These are phyloP conservation scores for Meda fulgida DNA, from an alignment of 2,797 vertebrate genomes.

Conservation along the genomic window DNA sequence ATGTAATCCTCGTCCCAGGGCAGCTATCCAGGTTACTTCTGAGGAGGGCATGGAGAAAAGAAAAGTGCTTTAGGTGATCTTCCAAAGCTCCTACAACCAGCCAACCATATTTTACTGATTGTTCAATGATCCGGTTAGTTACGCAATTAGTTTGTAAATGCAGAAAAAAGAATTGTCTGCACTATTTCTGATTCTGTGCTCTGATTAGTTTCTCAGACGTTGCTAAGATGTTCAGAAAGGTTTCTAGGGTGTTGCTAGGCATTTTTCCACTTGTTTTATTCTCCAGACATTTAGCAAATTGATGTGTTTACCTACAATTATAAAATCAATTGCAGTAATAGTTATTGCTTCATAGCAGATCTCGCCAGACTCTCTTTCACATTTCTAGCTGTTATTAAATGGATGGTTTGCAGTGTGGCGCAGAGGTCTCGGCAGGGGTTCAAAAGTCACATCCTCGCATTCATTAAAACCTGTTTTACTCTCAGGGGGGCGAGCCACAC, in stretches of 20 bases:
- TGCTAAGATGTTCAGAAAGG: background rate
- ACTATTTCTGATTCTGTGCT: background rate
- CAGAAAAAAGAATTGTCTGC: background rate
- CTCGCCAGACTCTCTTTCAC: background rate
- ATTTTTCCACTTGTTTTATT: background rate
- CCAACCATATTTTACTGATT: background rate
- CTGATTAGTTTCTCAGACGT: background rate
- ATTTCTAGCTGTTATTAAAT: slow-evolving; percentile 21
- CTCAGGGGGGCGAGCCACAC: slow-evolving; percentile 5
- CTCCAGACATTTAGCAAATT: background rate
- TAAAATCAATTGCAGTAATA: background rate
- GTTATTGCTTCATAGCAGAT: background rate
- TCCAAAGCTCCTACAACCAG: background rate
- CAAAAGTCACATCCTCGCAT: slow-evolving; percentile 27
- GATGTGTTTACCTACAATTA: background rate
- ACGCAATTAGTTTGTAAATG: background rate
- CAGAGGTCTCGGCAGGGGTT: slow-evolving; percentile 13
- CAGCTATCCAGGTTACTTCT: slow-evolving; percentile 72
- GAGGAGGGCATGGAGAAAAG: slow-evolving; percentile 28
- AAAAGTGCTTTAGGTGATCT: slow-evolving; percentile 2
- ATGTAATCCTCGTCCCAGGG: slow-evolving; percentile 71
- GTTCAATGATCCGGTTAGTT: background rate
- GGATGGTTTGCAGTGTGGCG: background rate
- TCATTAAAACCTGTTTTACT: slow-evolving; percentile 45
- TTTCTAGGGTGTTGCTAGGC: background rate